A percentile compares a stretch with the other conserved stretches of the same genome.
Conservation (phyloP, 92 coral and sea anemone genomes). For the Plumapathes pennacea region DNA sequence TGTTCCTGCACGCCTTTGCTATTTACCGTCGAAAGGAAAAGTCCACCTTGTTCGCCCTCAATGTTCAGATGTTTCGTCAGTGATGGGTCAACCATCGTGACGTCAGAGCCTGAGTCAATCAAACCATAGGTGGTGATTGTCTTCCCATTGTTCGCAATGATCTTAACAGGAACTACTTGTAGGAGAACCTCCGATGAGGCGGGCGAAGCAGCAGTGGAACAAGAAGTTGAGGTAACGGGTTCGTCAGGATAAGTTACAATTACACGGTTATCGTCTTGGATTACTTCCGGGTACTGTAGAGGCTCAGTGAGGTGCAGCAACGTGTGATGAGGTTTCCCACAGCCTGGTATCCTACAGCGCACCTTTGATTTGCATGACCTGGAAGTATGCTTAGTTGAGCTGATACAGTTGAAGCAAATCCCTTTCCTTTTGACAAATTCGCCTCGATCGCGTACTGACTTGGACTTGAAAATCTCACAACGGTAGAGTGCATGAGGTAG, state of each 20-base stretch:
- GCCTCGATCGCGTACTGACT: slow-evolving; percentile 27
- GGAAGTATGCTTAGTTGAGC: slow-evolving; percentile 32
- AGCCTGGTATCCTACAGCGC: slow-evolving; percentile 37
- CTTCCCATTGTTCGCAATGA: slow-evolving; percentile 28
- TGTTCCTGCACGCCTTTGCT: slow-evolving; percentile 7
- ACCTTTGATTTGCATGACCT: slow-evolving; percentile 28
- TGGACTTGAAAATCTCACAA: slow-evolving; percentile 46
- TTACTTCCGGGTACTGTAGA: slow-evolving; percentile 1
- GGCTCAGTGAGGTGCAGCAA: slow-evolving; percentile 37
- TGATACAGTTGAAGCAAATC: slow-evolving; percentile 55
- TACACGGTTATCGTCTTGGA: slow-evolving; percentile 1
- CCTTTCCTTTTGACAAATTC: slow-evolving; percentile 37
- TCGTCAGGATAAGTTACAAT: not conserved
- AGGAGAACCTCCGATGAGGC: slow-evolving; percentile 29
- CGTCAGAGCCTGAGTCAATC: slow-evolving; percentile 54
- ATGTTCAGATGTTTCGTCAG: slow-evolving; percentile 38
- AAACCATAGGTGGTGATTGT: slow-evolving; percentile 41
- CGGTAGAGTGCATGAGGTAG: slow-evolving; percentile 40
- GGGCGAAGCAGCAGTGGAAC: not conserved
- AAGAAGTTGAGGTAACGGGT: not conserved
- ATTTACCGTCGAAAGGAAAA: slow-evolving; percentile 48
- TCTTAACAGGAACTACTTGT: slow-evolving; percentile 55
- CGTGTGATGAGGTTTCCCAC: slow-evolving; percentile 57
- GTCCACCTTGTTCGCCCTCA: slow-evolving; percentile 33
- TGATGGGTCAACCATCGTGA: slow-evolving; percentile 57